Conservation (phyloP, 2,888 invertebrate genomes). For the Metopia argyrocephala region DNA sequence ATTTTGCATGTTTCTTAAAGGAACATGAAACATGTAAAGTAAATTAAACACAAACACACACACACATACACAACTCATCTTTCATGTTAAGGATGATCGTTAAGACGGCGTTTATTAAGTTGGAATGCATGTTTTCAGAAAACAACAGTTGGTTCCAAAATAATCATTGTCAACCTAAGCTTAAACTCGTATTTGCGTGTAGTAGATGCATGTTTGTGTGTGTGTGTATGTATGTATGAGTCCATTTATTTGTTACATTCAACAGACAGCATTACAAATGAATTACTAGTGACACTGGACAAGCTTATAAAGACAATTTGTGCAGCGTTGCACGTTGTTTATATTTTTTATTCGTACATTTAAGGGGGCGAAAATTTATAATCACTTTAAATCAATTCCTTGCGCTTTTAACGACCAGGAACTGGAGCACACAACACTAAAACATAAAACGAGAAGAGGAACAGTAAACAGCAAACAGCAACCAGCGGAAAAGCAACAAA, state of each 20-base stretch:
- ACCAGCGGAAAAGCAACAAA: not conserved
- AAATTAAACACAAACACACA: constrained; percentile 56
- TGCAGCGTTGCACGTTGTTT: constrained; percentile 39
- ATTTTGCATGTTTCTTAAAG: constrained; percentile 62
- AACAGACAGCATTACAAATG: constrained; percentile 62
- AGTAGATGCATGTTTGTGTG: not conserved
- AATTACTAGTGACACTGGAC: constrained; percentile 66
- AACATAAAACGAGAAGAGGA: not conserved
- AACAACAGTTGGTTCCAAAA: constrained; percentile 29
- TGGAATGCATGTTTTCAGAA: constrained; percentile 35
- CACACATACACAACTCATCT: constrained; percentile 30
- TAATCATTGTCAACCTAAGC: constrained; percentile 58
- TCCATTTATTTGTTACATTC: constrained; percentile 32
- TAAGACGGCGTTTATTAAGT: constrained; percentile 49
- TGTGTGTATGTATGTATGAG: not conserved
- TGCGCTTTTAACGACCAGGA: constrained; percentile 41
- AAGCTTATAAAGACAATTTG: constrained; percentile 64
- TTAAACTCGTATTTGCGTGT: too few species aligned
- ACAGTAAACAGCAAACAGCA: not conserved
- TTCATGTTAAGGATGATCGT: constrained; percentile 41
- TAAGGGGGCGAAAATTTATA: constrained; percentile 68
- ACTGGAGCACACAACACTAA: constrained; percentile 40
- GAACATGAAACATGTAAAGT: constrained; percentile 59
- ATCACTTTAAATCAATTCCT: constrained; percentile 65
- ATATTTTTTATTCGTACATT: constrained; percentile 42